Conservation (phyloP, 2,113 vertebrate genomes). For the Megaleporinus macrocephalus region DNA sequence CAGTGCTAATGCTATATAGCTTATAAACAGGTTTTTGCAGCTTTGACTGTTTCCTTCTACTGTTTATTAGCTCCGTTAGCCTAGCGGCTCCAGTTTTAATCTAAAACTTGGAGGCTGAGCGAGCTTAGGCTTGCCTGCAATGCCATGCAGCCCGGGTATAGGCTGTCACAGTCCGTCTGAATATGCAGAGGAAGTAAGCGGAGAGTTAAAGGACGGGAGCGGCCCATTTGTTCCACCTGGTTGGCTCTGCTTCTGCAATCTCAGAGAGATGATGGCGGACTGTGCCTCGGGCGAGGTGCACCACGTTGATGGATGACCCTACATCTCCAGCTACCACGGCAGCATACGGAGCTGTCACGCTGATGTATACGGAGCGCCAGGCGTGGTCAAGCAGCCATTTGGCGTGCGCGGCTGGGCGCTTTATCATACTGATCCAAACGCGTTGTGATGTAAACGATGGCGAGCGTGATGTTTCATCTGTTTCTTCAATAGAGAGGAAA, state of each 20-base stretch:
- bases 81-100: no score
- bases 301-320: slow-evolving; percentile 42
- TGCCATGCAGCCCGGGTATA: not conserved
- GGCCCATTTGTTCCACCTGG: slow-evolving; percentile 52
- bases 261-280: slow-evolving; percentile 6
- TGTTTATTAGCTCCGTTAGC: no score
- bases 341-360: slow-evolving; percentile 47
- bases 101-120: no score
- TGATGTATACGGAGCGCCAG: slow-evolving; percentile 33
- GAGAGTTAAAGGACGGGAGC: slow-evolving; percentile 33
- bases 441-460: slow-evolving; percentile 23
- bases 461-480: not conserved
- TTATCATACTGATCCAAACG: slow-evolving; percentile 23
- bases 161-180: not conserved
- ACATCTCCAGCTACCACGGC: slow-evolving; percentile 19
- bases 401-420: not conserved
- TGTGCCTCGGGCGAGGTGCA: slow-evolving; percentile 4
- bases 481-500: not conserved
- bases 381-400: slow-evolving; percentile 37
- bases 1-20: no score
- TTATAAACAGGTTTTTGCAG: no score
- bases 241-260: slow-evolving; percentile 30
- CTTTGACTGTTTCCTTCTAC: no score
- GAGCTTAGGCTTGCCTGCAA: not conserved
- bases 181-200: not conserved